Base-by-base conservation (phyloP, 2,888 invertebrate species). In the Dorcus parallelipipedus region DNA sequence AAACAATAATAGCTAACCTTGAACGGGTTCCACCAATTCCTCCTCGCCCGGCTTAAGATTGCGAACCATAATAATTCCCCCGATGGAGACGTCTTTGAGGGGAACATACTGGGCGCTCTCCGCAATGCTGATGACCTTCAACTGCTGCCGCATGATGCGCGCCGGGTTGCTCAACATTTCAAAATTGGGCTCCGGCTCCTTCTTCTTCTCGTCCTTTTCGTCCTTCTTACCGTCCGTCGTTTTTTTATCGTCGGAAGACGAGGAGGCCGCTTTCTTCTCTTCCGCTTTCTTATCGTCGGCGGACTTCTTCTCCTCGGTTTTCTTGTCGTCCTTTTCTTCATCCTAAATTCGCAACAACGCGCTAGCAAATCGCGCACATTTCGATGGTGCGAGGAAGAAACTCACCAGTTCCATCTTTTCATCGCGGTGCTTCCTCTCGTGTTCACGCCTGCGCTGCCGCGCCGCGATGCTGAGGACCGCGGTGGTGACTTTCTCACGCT, bases 401-500 rank as follows among this genome's bases (percentile, higher is more conserved):
- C 39, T 40, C 10, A 51, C 51, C 69, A 95, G 95, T 93, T 95
- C 95, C 79, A 94, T 94, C 45, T 88, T 89, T 43, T 77, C 78
- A 6, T 71, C 69, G 9, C 47, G 47, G 9, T 40, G 26, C 2
- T 26, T 23, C 39, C 51, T 51, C 23, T 39, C 51, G 41, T 40
- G 38, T 23, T 51, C 51, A 14, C 51, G 38, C 8, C 51, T 38
- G 17, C 51, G 38, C 17, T 51, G 88, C 60, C 91, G 95, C 63
- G 96, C 88, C 0, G 96, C 96, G 0, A 98, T 97, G 71, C 97
- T 97, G 73, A 96, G 96, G 48, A 99, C 83, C 1, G 99, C 95
- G 1, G 98, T 98, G 4, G 98, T 98, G 59, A 97, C 95, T 2
- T 98, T 97, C 73, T 98, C 94, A 77, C 99, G 98, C 38, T 95